Conservation (phyloP, 2,888 invertebrate genomes). For the Resseliella maxima region DNA sequence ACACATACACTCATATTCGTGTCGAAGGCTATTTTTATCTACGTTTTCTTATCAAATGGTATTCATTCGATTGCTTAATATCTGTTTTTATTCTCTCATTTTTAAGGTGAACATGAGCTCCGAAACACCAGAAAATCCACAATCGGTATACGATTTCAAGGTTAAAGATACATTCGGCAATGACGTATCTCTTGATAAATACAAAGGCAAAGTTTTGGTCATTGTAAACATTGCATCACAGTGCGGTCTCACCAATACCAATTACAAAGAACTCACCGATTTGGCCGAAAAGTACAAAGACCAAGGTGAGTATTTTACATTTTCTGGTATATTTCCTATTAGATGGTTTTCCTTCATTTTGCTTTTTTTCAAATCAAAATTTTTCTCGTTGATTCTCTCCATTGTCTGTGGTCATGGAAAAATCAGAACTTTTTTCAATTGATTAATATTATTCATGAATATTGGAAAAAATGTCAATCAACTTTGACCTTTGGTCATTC, state of each 20-base stretch:
- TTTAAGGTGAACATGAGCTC: slow-evolving; percentile 1
- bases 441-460: too few relatives aligned
- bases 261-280: slow-evolving; percentile 81
- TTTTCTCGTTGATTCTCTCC: too few relatives aligned
- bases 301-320: slow-evolving; percentile 61
- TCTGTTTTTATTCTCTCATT: neutral
- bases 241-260: slow-evolving; percentile 81
- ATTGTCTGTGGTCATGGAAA: too few relatives aligned
- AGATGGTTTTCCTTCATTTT: too few relatives aligned
- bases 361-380: neutral
- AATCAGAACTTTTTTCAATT: too few relatives aligned
- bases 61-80: neutral
- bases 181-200: slow-evolving; percentile 74
- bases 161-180: slow-evolving; percentile 81
- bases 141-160: slow-evolving; percentile 79
- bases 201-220: slow-evolving; percentile 78
- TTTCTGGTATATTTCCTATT: too few relatives aligned
- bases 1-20: too few relatives aligned
- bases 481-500: neutral
- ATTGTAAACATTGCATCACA: slow-evolving; percentile 89
- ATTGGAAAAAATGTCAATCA: too few relatives aligned
- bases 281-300: slow-evolving; percentile 77
- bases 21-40: neutral
- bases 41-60: neutral
- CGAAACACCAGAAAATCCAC: slow-evolving; percentile 45